These are phyloP conservation scores for Tachycineta bicolor DNA, from an alignment of 2,113 vertebrate species.

Conservation along the genomic window DNA sequence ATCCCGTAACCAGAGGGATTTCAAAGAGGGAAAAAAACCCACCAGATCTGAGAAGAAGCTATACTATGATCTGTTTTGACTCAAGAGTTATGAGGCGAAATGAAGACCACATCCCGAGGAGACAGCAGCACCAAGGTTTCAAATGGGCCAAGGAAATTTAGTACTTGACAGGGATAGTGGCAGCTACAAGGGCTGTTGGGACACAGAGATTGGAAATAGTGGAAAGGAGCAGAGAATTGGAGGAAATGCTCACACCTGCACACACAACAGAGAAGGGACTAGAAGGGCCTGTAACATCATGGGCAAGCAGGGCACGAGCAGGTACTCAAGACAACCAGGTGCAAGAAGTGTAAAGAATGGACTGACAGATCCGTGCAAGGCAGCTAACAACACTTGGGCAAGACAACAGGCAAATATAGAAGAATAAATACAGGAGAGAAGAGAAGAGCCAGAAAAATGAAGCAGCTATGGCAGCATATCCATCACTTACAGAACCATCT, in stretches of 20 bases:
- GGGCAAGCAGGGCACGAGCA: not conserved
- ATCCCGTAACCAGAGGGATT: not conserved
- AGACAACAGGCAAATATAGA: not conserved
- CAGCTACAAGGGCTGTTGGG: not conserved
- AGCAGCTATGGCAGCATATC: not conserved
- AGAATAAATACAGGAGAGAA: not conserved
- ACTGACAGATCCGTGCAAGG: not conserved
- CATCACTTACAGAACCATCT: not conserved
- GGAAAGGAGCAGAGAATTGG: not conserved
- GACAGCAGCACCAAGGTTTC: not conserved
- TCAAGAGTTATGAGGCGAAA: not conserved
- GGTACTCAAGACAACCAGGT: not conserved
- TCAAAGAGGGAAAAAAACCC: not conserved
- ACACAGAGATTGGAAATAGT: not conserved
- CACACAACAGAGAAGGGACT: not conserved
- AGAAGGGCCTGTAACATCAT: not conserved
- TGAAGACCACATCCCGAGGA: not conserved
- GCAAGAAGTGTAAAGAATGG: not conserved
- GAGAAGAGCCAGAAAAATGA: not conserved
- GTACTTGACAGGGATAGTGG: not conserved
- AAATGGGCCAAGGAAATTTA: not conserved
- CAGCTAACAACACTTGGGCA: not conserved
- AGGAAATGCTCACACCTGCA: not conserved
- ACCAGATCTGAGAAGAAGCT: not conserved
- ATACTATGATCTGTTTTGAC: not conserved